phyloP scores from a whole-genome alignment of 2,113 vertebrate genomes.

The Archilochus colubris region DNA sequence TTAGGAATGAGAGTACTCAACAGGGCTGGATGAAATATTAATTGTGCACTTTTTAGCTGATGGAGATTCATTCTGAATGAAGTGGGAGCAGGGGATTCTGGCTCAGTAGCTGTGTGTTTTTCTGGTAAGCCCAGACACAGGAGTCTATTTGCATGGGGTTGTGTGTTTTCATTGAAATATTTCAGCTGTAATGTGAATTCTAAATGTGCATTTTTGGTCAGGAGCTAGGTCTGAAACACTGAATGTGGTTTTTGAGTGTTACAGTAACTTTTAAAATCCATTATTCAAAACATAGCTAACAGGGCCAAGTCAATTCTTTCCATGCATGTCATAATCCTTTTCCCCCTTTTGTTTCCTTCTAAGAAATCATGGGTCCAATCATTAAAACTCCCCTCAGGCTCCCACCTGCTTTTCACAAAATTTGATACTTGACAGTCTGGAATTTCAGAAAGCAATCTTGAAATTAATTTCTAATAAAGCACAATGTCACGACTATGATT shows the following conservation, averaged over 20 bases:
- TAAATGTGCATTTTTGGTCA: background rate
- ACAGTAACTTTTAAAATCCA: background rate
- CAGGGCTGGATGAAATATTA: constrained; percentile 73
- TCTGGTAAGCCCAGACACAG: background rate
- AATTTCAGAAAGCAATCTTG: background rate
- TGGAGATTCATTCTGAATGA: constrained; percentile 39
- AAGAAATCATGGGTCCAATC: background rate
- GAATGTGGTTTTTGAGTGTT: background rate
- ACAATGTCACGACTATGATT: background rate
- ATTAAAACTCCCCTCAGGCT: background rate
- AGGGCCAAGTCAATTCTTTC: background rate
- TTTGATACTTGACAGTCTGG: background rate
- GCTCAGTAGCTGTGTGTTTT: background rate
- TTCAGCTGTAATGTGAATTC: background rate
- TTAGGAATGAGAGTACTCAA: constrained; percentile 63
- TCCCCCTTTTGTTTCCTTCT: background rate
- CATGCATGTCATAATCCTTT: background rate
- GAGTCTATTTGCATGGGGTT: background rate
- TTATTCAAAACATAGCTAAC: background rate
- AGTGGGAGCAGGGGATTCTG: background rate
- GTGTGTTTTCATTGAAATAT: background rate
- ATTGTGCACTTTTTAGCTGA: constrained; percentile 61
- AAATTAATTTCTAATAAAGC: background rate
- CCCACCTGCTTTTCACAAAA: background rate
- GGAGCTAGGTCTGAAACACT: background rate